Evolutionary conservation across 2,888 invertebrate genomes (phyloP), one percentile per base, ranked within the genome.

Genomic region (Trichopoda pennipes): DNA sequence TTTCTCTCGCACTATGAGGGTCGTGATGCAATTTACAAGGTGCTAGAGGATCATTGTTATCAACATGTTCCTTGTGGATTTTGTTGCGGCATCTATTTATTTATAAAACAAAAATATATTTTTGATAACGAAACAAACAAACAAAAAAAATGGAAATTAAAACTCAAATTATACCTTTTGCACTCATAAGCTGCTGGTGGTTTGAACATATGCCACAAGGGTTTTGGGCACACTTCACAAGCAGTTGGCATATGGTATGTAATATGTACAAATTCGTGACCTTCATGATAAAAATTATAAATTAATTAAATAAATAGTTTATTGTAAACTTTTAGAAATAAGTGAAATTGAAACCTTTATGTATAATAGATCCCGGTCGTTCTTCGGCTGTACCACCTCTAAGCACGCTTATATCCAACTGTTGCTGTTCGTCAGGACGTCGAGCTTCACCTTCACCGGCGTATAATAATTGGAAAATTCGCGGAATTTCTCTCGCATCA

Each of bases 111-210:
- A 75, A 74, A 17, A 80, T 23, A 77, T 68, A 21, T n/a, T 10
- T 4, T 56, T 61, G n/a, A 76, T 35, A 35, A 66, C n/a, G n/a
- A n/a, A n/a, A n/a, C n/a, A n/a, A n/a, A n/a, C n/a, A n/a, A n/a
- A n/a, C n/a, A 47, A 60, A 35, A 51, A 7, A 44, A 42, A 17
- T 56, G 42, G 1, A 38, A 68, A 28, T 32, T 38, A 63, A 19
- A 74, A 61, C 8, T 28, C 1, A 7, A 58, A 7, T 17, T 84
- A 58, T 81, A 91, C 91, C 99, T 94, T 93, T 97, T 94, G 92
- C 99, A 99, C 93, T 99, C 99, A 88, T 98, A 94, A 82, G 99
- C 99, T 86, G 97, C 97, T 84, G 99, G 99, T 86, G 99, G 99
- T 89, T 98, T 95, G 92, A 99, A 96, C 95, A 99, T 96, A 92